Evolutionary conservation across 2,797 vertebrate genomes (phyloP), one percentile per base, ranked within the genome.

Genomic region (Catostomus latipinnis): DNA sequence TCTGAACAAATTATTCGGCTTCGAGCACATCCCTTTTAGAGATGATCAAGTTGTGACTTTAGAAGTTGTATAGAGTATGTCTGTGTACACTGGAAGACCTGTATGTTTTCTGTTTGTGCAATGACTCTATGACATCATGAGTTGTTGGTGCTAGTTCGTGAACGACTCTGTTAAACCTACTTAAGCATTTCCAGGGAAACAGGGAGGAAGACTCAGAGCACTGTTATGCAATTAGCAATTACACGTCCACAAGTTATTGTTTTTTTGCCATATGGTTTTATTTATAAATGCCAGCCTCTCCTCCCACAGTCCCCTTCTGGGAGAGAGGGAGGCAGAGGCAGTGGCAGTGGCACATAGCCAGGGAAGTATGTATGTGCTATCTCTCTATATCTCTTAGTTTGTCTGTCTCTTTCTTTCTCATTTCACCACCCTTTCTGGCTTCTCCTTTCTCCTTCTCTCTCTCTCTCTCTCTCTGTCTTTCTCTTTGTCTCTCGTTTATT

Each of bases 211-310:
- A 85, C 69, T 74, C 75, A 61, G 84, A 78, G 66, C 60, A 72
- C 76, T 84, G 83, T 87, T 86, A 84, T 79, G 78, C 84, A 86
- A 89, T 85, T 85, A 87, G 85, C 85, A 84, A 74, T 86, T 80
- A 81, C 85, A 82, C 76, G 73, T 84, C 82, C 66, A 73, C 76
- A 81, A 80, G 78, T 84, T 87, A 85, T 82, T 86, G 83, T 85
- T 78, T 83, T 76, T 80, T 80, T 66, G 65, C 86, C 86, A 86
- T 86, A 87, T 88, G 86, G 81, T 88, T 86, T 87, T 88, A 87
- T 88, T 88, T 88, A 82, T 84, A 87, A 83, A 85, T 81, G 82
- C 80, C 74, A 72, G 76, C 69, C 83, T 85, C 71, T 82, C 83
- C 85, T 86, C 87, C 87, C 83, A 86, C 86, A 71, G 85, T 86